Conservation (phyloP, 2,888 invertebrate genomes). For the Drosophila basisetae region DNA sequence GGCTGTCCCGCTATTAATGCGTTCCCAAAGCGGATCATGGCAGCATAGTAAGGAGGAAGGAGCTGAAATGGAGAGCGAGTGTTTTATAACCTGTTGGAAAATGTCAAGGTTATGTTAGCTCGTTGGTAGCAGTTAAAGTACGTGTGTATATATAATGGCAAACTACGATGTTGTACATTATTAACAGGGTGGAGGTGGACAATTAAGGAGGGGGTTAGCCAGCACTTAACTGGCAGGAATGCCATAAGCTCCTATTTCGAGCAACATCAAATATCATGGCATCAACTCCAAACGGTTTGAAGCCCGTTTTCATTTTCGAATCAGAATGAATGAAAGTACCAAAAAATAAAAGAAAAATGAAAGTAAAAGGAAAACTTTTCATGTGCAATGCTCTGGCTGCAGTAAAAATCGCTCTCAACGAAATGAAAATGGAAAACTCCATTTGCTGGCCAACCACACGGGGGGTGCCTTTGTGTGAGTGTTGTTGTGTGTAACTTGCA, state of each 20-base stretch:
- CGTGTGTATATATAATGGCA: constrained; percentile 37
- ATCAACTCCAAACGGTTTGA: constrained; percentile 11
- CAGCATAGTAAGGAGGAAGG: neutral
- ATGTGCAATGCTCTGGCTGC: constrained; percentile 70
- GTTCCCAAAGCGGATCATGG: constrained; percentile 8
- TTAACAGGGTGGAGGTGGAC: constrained; percentile 5
- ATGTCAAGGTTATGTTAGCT: constrained; percentile 53
- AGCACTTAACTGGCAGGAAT: constrained; percentile 16
- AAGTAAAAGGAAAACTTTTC: constrained; percentile 58
- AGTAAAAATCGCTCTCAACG: constrained; percentile 49
- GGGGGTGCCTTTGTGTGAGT: constrained; percentile 11
- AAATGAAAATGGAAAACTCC: constrained; percentile 75
- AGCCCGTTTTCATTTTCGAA: constrained; percentile 38
- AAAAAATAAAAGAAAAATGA: constrained; percentile 56
- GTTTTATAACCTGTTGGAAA: constrained; percentile 59
- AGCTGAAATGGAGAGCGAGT: constrained; percentile 18
- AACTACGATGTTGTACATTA: constrained; percentile 38
- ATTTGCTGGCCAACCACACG: constrained; percentile 53
- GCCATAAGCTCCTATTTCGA: constrained; percentile 19
- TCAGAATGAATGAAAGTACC: constrained; percentile 62
- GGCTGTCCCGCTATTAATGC: constrained; percentile 68
- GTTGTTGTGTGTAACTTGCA: constrained; percentile 37
- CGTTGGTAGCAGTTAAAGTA: constrained; percentile 40
- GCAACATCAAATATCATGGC: constrained; percentile 39
- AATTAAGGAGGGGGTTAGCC: neutral